Base-by-base conservation (phyloP, 2,113 vertebrate species). In the Buteo buteo region DNA sequence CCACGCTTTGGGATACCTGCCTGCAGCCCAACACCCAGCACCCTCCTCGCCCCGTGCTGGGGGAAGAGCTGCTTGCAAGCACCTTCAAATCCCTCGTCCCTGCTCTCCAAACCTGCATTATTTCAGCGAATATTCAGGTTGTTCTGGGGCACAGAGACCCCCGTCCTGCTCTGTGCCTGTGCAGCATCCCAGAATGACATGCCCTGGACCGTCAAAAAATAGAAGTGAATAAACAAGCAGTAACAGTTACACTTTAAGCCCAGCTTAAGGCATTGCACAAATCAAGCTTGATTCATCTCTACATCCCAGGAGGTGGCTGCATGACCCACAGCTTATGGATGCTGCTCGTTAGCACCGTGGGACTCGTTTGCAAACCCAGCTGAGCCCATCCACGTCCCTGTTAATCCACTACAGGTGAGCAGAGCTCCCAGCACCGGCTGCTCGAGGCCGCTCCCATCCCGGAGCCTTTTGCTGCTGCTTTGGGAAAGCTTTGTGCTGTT, bases 241-340 rank as follows among this genome's bases (percentile, higher is more conserved):
- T 11, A 38, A 21, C 25, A 59, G 28, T 24, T 44, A 44, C 26
- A 9, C 31, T 61, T 66, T 18, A 82, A 89, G 14, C 36, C 15
- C 32, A 61, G 32, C 32, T 88, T 44, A 61, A 91, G 36, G 52
- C 21, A n/a, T 32, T 61, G 55, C 44, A 65, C 0, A 0, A 38
- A 61, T n/a, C 32, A 36, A 81, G 32, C 34, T 61, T 5, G 2
- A n/a, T 31, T 32, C 42, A 80, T 31, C 44, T 36, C 25, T 50
- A 9, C 2, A 0, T 34, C 18, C 44, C 1, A 1, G 24, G 25
- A 79, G 49, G 42, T 7, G n/a, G 34, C 52, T 44, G 22, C 1
- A 2, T 20, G 58, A 89, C 21, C 50, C 74, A 25, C 0, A 1
- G 32, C 29, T 82, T 3, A 0, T 21, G 13, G 36, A 7, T 8